Base-by-base conservation (phyloP, 2,797 vertebrate species). In the Notolepis coatsorum region DNA sequence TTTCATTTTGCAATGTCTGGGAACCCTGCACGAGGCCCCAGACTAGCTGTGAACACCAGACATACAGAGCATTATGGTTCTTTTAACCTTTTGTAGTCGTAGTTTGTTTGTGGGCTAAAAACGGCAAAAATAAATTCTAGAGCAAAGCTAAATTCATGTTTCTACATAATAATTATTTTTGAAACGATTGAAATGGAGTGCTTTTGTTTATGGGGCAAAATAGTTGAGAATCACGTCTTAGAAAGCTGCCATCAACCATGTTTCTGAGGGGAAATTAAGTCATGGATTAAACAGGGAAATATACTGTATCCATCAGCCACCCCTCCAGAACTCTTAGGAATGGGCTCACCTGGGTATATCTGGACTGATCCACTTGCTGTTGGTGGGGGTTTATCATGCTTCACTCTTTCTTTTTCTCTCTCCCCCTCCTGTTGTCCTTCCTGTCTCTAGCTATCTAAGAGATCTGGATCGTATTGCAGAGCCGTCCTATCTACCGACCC, bases 381-480 rank as follows among this genome's bases (percentile, higher is more conserved):
- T 72, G 57, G 66, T 64, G 53, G 51, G 42, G 68, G 63, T 71
- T 27, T 85, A 75, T 84, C 73, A 72, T 81, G 82, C 83, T 89
- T 88, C 79, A 86, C 72, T 81, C 75, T 85, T 77, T 82, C 63
- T 82, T 74, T 62, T 73, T 74, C 65, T 57, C 56, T 45, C 17
- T 53, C 77, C 50, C 55, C 54, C 10, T 82, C 59, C 61, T 85
- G 68, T 87, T 78, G 66, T 84, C 62, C 68, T 75, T 80, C 76
- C 61, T 73, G 31, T 85, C 42, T 91, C 80, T 86, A 94, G 93
- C 89, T 94, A 94, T 92, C 89, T 94, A 89, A 94, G 87, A 58
- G 91, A 93, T 92, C 90, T 94, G 91, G 93, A 92, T 79, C 93
- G 92, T 85, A 94, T 94, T 71, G 85, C 93, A 27, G 93, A 92